Conservation (phyloP, 2,113 vertebrate species). For the Bubalus kerabau region DNA sequence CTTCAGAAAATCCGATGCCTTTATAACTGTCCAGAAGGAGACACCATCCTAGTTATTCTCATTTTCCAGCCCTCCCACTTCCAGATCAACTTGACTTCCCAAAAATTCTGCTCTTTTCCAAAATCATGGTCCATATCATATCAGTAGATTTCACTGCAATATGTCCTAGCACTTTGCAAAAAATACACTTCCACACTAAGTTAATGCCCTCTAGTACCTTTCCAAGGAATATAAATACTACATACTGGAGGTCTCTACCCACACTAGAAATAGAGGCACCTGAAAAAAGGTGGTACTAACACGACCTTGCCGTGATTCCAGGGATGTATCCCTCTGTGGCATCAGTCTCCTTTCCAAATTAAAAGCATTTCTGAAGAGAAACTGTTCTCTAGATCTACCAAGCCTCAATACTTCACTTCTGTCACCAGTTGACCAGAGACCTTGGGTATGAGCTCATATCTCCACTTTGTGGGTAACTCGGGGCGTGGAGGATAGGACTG, state of each 20-base stretch:
- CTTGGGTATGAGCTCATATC: no score
- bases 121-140: not conserved
- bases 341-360: not conserved
- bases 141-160: not conserved
- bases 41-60: not conserved
- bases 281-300: not conserved
- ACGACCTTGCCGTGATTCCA: not conserved
- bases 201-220: not conserved
- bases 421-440: not conserved
- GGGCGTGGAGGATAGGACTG: not conserved
- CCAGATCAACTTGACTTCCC: not conserved
- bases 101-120: not conserved
- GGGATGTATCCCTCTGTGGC: fast-evolving
- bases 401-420: not conserved
- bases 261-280: not conserved
- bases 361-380: not conserved
- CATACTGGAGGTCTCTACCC: not conserved
- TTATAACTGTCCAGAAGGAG: not conserved
- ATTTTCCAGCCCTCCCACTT: not conserved
- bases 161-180: no score
- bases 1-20: fast-evolving
- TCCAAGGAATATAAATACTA: no score
- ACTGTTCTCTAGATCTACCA: not conserved
- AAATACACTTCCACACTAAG: not conserved
- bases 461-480: no score